Conservation (phyloP, 2,113 vertebrate genomes). For the Columbina picui region DNA sequence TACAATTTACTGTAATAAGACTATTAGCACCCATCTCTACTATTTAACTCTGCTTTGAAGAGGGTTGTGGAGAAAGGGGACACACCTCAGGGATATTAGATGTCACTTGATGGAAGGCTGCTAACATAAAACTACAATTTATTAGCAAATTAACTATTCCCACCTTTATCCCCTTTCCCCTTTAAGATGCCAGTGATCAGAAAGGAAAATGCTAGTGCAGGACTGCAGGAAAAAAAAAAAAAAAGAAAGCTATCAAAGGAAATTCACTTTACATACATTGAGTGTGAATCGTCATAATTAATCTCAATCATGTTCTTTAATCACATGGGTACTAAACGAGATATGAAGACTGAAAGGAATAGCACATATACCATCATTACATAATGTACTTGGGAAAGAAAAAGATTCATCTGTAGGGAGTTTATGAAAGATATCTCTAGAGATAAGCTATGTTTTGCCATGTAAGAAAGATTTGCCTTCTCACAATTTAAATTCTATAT, state of each 20-base stretch:
- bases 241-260: not conserved
- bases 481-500: not conserved
- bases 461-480: not conserved
- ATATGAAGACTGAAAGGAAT: not conserved
- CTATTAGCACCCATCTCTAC: not conserved
- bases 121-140: not conserved
- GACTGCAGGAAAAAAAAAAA: not conserved
- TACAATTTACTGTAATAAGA: not conserved
- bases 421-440: not conserved
- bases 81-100: not conserved
- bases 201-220: not conserved
- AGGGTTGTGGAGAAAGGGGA: not conserved
- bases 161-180: not conserved
- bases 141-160: not conserved
- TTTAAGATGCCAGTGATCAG: not conserved
- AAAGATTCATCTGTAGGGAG: not conserved
- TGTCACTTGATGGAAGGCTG: not conserved
- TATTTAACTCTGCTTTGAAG: not conserved
- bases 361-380: not conserved
- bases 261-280: not conserved
- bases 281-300: not conserved
- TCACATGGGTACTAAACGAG: not conserved
- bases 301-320: not conserved
- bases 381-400: not conserved
- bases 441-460: not conserved